A percentile compares a stretch with the other conserved stretches of the same genome.
Evolutionary conservation across 2,797 vertebrate species (phyloP).

Genomic region (Allobates femoralis): DNA sequence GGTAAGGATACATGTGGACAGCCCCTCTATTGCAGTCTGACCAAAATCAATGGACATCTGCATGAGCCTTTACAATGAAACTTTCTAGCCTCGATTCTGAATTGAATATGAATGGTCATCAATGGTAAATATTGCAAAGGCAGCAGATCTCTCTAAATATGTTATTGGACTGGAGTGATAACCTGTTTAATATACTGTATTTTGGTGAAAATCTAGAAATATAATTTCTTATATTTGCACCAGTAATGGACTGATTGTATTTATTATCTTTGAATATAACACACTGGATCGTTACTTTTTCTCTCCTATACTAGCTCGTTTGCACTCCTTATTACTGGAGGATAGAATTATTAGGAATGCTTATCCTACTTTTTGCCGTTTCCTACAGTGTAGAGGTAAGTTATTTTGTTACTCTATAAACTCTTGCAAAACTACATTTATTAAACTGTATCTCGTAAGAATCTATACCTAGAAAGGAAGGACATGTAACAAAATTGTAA

Average conservation of each 20-base stretch:
- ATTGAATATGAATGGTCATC: too few relatives aligned
- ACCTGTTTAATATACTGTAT: too few relatives aligned
- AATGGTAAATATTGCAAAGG: too few relatives aligned
- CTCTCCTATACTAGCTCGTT: conserved; percentile 24
- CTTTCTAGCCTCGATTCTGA: too few relatives aligned
- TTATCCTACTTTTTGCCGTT: conserved; percentile 24
- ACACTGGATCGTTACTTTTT: background rate
- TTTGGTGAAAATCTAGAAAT: too few relatives aligned
- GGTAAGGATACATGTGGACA: too few relatives aligned
- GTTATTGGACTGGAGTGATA: too few relatives aligned
- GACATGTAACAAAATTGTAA: background rate
- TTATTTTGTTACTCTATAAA: background rate
- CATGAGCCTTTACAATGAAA: too few relatives aligned
- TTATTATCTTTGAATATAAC: background rate
- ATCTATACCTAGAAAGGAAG: background rate
- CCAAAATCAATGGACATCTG: too few relatives aligned
- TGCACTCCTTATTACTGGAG: conserved; percentile 55
- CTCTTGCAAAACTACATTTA: background rate
- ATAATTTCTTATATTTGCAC: too few relatives aligned
- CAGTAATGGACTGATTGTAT: background rate
- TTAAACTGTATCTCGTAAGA: background rate
- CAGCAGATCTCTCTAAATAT: too few relatives aligned
- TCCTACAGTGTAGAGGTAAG: conserved; percentile 53
- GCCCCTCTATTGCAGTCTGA: too few relatives aligned
- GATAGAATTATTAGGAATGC: conserved; percentile 27